phyloP scores from a whole-genome alignment of 2,113 vertebrate genomes.

The Calcarius ornatus region DNA sequence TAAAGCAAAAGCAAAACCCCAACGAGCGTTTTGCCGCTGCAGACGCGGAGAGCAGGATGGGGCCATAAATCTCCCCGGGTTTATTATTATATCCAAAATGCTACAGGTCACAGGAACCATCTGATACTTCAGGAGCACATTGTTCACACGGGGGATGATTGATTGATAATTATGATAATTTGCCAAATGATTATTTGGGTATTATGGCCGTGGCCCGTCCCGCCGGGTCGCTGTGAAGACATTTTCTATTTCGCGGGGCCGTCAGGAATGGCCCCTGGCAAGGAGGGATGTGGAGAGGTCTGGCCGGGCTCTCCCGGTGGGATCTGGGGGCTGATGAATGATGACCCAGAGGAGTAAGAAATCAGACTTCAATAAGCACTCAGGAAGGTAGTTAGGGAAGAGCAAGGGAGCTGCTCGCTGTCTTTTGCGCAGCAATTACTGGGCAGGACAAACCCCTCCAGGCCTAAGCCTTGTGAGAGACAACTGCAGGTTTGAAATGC shows the following conservation, averaged over 20 bases:
- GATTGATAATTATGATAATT: conserved; percentile 98
- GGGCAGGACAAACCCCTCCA: conserved; percentile 20
- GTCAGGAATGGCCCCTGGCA: conserved; percentile 78
- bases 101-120: conserved; percentile 87
- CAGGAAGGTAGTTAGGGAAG: conserved; percentile 58
- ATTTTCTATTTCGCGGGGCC: conserved; percentile 73
- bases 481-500: background rate
- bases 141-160: conserved; percentile 82
- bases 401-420: conserved; percentile 67
- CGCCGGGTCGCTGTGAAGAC: conserved; percentile 61
- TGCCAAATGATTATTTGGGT: conserved; percentile 92
- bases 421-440: conserved; percentile 71
- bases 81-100: conserved; percentile 81
- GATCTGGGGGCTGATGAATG: conserved; percentile 70
- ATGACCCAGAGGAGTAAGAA: conserved; percentile 72
- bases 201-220: conserved; percentile 80
- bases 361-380: conserved; percentile 75
- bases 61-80: conserved; percentile 82
- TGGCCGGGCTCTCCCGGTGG: conserved; percentile 59
- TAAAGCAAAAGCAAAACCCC: background rate
- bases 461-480: background rate
- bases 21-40: background rate
- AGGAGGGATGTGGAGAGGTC: conserved; percentile 62
- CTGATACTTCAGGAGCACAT: conserved; percentile 62
- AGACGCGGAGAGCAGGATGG: background rate